These are phyloP conservation scores for Chloroceryle amazona DNA, from an alignment of 2,797 vertebrate species.

Conservation along the genomic window DNA sequence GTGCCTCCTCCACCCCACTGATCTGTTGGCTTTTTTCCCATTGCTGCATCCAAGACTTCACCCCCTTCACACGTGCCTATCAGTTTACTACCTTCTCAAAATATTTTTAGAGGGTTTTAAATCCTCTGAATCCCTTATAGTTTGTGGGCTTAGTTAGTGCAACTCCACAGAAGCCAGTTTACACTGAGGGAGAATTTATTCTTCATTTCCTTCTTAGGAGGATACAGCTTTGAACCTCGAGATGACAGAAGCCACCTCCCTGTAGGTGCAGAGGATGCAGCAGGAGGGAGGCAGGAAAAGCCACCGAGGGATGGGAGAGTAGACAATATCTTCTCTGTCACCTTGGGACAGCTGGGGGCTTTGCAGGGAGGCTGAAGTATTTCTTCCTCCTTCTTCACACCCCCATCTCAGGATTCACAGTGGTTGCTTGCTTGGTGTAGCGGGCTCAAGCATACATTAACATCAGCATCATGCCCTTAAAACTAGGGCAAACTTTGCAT, in stretches of 20 bases:
- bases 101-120: neutral
- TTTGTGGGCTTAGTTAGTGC: neutral
- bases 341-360: neutral
- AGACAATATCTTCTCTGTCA: fast-evolving
- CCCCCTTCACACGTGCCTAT: neutral
- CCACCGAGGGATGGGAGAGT: neutral
- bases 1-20: neutral
- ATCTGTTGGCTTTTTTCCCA: neutral
- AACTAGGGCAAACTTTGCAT: neutral
- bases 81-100: neutral
- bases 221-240: neutral
- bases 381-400: neutral
- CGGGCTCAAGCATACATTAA: neutral
- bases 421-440: neutral
- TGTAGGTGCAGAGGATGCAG: neutral
- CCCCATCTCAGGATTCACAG: neutral
- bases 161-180: neutral
- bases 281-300: neutral
- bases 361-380: neutral
- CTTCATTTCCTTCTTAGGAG: neutral
- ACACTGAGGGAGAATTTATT: neutral
- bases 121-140: neutral
- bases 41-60: neutral
- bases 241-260: neutral
- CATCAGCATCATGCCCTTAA: neutral